Evolutionary conservation across 2,888 invertebrate genomes (phyloP).

Genomic region (Rapana venosa): DNA sequence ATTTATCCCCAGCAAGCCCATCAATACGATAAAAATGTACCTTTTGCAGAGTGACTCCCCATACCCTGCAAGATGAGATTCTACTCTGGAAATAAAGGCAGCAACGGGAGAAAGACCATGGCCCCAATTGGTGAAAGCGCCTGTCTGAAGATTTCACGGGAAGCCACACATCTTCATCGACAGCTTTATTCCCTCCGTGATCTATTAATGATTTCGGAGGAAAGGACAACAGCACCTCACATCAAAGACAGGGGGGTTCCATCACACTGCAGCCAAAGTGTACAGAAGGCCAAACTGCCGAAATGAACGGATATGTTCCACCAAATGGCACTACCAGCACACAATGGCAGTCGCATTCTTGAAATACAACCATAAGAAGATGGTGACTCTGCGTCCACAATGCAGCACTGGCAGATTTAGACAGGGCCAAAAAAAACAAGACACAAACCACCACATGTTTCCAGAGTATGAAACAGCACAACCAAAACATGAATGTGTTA

Average conservation of each 20-base stretch:
- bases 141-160: background rate
- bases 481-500: background rate
- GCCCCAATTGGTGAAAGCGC: background rate
- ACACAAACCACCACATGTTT: background rate
- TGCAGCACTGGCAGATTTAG: background rate
- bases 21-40: conserved; percentile 20
- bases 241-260: conserved; percentile 5
- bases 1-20: conserved; percentile 28
- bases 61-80: background rate
- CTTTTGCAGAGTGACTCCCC: background rate
- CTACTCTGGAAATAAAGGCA: background rate
- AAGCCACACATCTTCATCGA: background rate
- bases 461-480: background rate
- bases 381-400: background rate
- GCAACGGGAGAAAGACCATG: conserved; percentile 1
- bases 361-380: background rate
- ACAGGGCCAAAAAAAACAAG: conserved; percentile 15
- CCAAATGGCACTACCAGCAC: background rate
- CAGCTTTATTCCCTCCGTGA: background rate
- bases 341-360: background rate
- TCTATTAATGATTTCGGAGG: background rate
- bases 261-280: background rate
- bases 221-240: background rate
- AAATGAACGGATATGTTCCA: background rate
- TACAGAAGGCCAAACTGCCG: background rate